Conservation (phyloP, 2,888 invertebrate genomes). For the Orthosia incerta region DNA sequence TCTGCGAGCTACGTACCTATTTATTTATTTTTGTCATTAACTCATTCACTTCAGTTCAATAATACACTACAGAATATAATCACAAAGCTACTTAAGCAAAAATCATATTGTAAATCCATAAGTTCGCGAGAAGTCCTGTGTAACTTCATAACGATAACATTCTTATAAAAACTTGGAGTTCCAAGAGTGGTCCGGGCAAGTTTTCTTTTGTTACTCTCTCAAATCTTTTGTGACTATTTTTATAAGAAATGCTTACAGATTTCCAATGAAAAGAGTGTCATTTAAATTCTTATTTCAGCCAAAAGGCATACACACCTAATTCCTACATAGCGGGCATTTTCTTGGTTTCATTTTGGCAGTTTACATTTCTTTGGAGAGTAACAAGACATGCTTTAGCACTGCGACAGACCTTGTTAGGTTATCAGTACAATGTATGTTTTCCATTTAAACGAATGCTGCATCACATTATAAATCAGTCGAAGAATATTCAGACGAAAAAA, state of each 20-base stretch:
- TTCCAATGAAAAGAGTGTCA: constrained; percentile 51
- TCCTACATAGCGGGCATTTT: neutral
- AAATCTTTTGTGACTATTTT: constrained; percentile 63
- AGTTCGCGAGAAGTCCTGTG: constrained; percentile 28
- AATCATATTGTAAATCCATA: constrained; percentile 27
- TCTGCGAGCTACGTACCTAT: no score
- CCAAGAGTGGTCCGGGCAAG: constrained; percentile 65
- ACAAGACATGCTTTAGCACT: neutral
- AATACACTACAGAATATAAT: constrained; percentile 1
- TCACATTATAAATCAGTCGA: neutral
- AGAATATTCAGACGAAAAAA: neutral
- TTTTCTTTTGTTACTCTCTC: constrained; percentile 66
- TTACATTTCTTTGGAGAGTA: neutral
- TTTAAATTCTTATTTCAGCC: constrained; percentile 9
- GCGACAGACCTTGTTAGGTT: neutral
- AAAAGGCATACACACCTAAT: neutral
- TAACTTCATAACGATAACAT: constrained; percentile 69
- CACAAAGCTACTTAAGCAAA: constrained; percentile 18
- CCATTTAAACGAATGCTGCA: neutral
- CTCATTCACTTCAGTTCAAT: neutral
- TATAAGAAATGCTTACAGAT: constrained; percentile 42
- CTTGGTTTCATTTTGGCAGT: neutral
- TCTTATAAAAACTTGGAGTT: constrained; percentile 66
- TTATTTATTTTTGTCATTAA: neutral
- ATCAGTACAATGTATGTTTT: neutral